Evolutionary conservation across 2,888 invertebrate species (phyloP), one percentile per base, ranked within the genome.

Genomic region (Coelopa pilipes): DNA sequence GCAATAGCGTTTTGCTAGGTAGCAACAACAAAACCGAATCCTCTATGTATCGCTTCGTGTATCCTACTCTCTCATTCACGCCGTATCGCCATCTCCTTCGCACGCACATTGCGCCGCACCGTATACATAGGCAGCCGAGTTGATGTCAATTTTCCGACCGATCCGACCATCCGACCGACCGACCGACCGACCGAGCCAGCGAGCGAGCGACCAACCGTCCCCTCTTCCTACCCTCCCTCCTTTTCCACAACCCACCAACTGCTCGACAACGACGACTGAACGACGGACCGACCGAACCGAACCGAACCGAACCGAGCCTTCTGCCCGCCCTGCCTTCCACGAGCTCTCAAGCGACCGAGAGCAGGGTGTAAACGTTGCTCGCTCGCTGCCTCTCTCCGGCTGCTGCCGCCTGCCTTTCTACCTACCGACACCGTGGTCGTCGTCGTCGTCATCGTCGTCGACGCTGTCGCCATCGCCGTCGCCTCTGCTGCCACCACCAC

Each of bases 101-200:
- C 72, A 7, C 66, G 49, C 49, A 67, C n/a, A 19, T 17, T 21
- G 34, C n/a, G 15, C 47, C 11, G 21, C 46, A 45, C 68, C 45
- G 12, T 34, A 65, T 68, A 34, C 34, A 21, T 34, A 34, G 53
- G 69, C 59, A 45, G 46, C 50, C 59, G 69, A 59, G 59, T 69
- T 59, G 69, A 46, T 70, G 70, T 70, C 70, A 62, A 53, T 49
- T 70, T 70, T 70, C 45, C 70, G 50, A 50, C 55, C 63, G 63
- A 63, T 47, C 63, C 70, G n/a, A 70, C 49, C 60, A 24, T 62
- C 70, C 24, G 70, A 21, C n/a, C 24, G 34, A 17, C 10, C 70
- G 50, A 70, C 17, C 49, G n/a, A 1, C 19, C 57, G 57, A 57
- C 17, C 57, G 34, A 34, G 7, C 34, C 4, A 34, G 7, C 34